These are phyloP conservation scores for Diuraphis noxia DNA, from an alignment of 1,140 invertebrate genomes.

Conservation along the genomic window DNA sequence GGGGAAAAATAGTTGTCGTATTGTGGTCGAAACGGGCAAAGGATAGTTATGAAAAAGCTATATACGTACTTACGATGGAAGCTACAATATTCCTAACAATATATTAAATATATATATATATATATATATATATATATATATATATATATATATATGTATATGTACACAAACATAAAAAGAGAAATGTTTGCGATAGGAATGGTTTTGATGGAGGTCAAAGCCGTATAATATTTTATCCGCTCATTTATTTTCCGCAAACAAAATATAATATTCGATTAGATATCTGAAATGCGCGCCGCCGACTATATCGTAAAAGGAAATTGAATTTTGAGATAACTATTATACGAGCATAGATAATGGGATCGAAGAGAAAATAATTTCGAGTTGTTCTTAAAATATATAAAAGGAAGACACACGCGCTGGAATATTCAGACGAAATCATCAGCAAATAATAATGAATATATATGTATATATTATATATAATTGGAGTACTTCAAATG, in stretches of 20 bases:
- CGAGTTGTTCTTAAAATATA: not conserved
- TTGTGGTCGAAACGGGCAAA: not conserved
- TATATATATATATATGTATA: too few species aligned
- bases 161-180: not conserved
- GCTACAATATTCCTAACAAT: not conserved
- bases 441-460: not conserved
- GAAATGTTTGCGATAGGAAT: not conserved
- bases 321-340: not conserved
- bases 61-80: not conserved
- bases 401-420: not conserved
- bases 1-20: too few species aligned
- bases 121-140: too few species aligned
- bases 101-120: too few species aligned
- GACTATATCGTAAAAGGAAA: not conserved
- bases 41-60: not conserved
- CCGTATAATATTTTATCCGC: not conserved
- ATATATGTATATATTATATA: not conserved
- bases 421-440: not conserved
- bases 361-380: slow-evolving; percentile 17
- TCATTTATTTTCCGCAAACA: not conserved
- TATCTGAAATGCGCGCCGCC: not conserved
- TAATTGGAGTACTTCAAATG: not conserved
- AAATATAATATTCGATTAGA: not conserved
- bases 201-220: not conserved
- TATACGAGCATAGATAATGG: not conserved